Base-by-base conservation (phyloP, 2,113 vertebrate species). In the Lasiurus borealis region DNA sequence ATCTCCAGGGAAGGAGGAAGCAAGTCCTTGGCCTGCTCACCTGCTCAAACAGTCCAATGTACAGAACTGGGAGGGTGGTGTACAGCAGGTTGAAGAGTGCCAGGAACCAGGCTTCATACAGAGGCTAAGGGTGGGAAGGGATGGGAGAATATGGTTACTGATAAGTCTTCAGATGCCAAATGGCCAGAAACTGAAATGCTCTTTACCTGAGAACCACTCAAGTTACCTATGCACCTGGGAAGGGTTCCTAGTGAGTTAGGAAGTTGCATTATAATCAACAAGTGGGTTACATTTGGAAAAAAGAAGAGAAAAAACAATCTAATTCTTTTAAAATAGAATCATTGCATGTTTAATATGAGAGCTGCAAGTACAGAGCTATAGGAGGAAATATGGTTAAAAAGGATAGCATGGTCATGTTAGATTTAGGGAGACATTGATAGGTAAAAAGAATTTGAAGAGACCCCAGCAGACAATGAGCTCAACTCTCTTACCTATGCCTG, bases 61-160 rank as follows among this genome's bases (percentile, higher is more conserved):
- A 98, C 80, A 99, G 93, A 36, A 99, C 86, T 0, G 99, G 99
- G 6, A 95, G 59, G 0, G 98, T 95, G 2, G 98, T 99, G 97
- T 99, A 99, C 31, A 99, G 91, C 46, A 99, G 96, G 4, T 99
- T 99, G 98, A 99, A 99, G 62, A 99, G 88, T 0, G 98, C 98
- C 10, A 99, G 98, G 98, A 99, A 99, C 99, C 99, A 99, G 21
- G 98, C 98, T 96, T 99, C 99, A 0, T 99, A 99, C 54, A 99
- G 96, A 16, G 98, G 97, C 99, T 99, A 98, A 11, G 91, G 48
- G 91, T 68, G 76, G 87, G 57, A 52, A 0, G 5, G 46, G 6
- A 52, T 3, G 11, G 34, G 66, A 7, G 3, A 21, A 7, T 5
- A 6, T 4, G 68, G 25, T 69, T 19, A 72, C 23, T 4, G 50